phyloP scores from a whole-genome alignment of 1,140 invertebrate genomes.

The Calephelis virginiensis region DNA sequence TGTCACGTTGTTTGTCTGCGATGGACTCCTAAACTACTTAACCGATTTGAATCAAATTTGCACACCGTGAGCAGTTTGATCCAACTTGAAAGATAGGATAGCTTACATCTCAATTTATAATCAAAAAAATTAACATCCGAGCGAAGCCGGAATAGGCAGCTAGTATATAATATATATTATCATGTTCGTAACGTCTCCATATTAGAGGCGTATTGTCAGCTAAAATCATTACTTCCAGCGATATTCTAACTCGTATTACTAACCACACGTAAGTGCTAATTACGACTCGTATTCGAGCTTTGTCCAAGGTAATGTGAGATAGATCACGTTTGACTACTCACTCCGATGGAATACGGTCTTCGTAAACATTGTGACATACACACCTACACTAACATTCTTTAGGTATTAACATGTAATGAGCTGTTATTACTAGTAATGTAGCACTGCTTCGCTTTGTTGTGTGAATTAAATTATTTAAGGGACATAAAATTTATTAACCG shows the following conservation, averaged over 20 bases:
- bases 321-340: conserved; percentile 3
- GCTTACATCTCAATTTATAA: too few species aligned
- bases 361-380: not conserved
- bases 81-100: too few species aligned
- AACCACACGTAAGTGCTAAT: conserved; percentile 9
- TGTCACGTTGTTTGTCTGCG: too few species aligned
- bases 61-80: too few species aligned
- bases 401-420: not conserved
- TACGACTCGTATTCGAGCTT: not conserved
- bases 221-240: not conserved
- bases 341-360: not conserved
- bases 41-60: too few species aligned
- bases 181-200: not conserved
- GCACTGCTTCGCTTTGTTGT: too few species aligned
- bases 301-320: conserved; percentile 4
- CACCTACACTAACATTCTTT: not conserved
- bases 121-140: too few species aligned
- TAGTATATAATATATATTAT: too few species aligned
- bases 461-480: too few species aligned
- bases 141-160: too few species aligned
- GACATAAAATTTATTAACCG: too few species aligned
- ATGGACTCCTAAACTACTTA: too few species aligned
- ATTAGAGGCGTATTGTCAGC: not conserved
- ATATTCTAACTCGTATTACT: conserved; percentile 1
- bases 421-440: not conserved